phyloP scores from a whole-genome alignment of 2,113 vertebrate species.

The Eolophus roseicapilla region DNA sequence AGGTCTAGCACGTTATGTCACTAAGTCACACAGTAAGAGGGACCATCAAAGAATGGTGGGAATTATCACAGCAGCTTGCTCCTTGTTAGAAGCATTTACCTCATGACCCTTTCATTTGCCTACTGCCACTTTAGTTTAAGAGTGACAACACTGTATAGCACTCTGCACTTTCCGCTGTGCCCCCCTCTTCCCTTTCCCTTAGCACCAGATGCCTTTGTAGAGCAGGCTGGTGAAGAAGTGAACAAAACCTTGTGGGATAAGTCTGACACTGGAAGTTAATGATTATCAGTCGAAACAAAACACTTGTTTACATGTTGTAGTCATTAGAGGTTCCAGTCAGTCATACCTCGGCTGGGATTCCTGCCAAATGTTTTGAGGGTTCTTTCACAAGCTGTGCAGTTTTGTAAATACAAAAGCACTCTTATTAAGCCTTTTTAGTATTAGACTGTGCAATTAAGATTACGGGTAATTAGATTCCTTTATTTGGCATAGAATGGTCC shows the following conservation, averaged over 20 bases:
- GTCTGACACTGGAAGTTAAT: constrained; percentile 81
- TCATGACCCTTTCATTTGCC: constrained; percentile 65
- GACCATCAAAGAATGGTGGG: constrained; percentile 70
- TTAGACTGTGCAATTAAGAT: constrained; percentile 78
- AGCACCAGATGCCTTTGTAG: constrained; percentile 76
- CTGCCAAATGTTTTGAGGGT: constrained; percentile 85
- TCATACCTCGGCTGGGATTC: constrained; percentile 83
- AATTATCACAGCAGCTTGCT: constrained; percentile 71
- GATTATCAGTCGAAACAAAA: constrained; percentile 84
- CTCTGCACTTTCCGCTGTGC: background rate
- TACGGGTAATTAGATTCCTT: constrained; percentile 77
- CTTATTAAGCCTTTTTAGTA: constrained; percentile 81
- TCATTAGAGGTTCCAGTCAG: constrained; percentile 83
- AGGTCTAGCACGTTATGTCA: constrained; percentile 70
- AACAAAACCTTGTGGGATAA: constrained; percentile 78
- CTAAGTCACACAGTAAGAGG: constrained; percentile 65
- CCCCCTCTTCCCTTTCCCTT: constrained; percentile 32
- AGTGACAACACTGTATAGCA: constrained; percentile 63
- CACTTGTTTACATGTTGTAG: constrained; percentile 84
- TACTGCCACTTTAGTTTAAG: constrained; percentile 68
- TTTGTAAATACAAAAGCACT: constrained; percentile 84
- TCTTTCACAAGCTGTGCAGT: constrained; percentile 83
- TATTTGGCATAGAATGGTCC: constrained; percentile 69
- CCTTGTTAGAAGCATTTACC: constrained; percentile 64
- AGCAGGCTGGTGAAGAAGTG: constrained; percentile 69